These are phyloP conservation scores for Rotaria sp. DNA, from an alignment of 2,888 invertebrate species.

Conservation along the genomic window DNA sequence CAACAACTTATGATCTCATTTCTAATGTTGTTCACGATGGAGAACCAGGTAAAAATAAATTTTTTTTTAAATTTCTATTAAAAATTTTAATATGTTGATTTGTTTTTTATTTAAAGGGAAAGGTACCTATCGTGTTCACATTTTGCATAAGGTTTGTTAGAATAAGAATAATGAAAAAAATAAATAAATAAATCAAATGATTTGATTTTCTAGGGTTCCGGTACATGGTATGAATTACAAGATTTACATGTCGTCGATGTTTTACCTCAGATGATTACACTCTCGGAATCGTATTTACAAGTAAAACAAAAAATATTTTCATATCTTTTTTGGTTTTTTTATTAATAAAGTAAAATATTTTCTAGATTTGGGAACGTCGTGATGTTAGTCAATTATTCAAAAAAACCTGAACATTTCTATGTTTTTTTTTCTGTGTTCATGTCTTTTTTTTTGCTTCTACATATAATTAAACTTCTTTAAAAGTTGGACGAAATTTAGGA, in stretches of 20 bases:
- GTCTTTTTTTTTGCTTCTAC: not conserved
- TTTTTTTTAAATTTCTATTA: not conserved
- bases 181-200: not conserved
- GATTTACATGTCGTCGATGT: constrained; percentile 96
- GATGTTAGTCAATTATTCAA: not conserved
- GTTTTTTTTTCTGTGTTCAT: not conserved
- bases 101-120: constrained; percentile 56
- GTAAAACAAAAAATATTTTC: constrained; percentile 56
- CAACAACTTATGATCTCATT: constrained; percentile 88
- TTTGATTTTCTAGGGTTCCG: constrained; percentile 60
- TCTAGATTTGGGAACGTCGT: constrained; percentile 19
- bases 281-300: constrained; percentile 97
- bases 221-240: constrained; percentile 80
- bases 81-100: constrained; percentile 48
- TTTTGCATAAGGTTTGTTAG: constrained; percentile 65
- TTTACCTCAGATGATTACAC: constrained; percentile 95
- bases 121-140: constrained; percentile 87
- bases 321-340: not conserved
- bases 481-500: not conserved
- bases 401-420: not conserved
- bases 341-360: not conserved
- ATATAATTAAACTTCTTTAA: not conserved
- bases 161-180: constrained; percentile 49
- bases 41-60: constrained; percentile 62
- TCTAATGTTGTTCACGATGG: constrained; percentile 98